Conservation (phyloP, 2,797 vertebrate species). For the Orientallactaga sibirica region DNA sequence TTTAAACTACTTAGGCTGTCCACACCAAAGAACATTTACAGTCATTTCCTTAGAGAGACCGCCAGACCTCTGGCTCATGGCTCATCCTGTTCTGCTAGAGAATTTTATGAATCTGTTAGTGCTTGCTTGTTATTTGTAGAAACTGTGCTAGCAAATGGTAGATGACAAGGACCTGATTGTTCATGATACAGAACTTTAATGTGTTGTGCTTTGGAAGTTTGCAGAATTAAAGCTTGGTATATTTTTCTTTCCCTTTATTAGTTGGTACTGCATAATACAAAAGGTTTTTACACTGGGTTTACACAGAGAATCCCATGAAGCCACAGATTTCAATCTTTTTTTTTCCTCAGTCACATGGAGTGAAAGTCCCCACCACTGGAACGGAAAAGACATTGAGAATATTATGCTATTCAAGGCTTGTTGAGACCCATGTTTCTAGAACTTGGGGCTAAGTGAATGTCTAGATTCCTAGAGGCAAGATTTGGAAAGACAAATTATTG, state of each 20-base stretch:
- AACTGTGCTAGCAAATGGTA: slow-evolving; percentile 65
- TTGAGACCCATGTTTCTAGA: slow-evolving; percentile 1
- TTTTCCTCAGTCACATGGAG: neutral
- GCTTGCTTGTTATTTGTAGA: slow-evolving; percentile 66
- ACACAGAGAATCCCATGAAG: slow-evolving; percentile 51
- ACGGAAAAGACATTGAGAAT: neutral
- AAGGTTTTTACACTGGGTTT: slow-evolving; percentile 58
- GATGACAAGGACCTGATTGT: slow-evolving; percentile 62
- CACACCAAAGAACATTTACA: slow-evolving; percentile 67
- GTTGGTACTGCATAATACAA: slow-evolving; percentile 37
- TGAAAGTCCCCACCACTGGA: slow-evolving; percentile 8
- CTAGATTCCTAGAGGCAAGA: slow-evolving; percentile 21
- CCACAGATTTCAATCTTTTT: slow-evolving; percentile 60
- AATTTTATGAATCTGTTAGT: slow-evolving; percentile 64
- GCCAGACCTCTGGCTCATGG: slow-evolving; percentile 27
- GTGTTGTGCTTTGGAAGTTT: slow-evolving; percentile 61
- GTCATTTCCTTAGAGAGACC: slow-evolving; percentile 64
- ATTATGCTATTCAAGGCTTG: neutral
- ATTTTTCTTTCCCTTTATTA: slow-evolving; percentile 52
- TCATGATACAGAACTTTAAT: slow-evolving; percentile 61
- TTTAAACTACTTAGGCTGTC: slow-evolving; percentile 75
- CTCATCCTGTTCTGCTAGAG: slow-evolving; percentile 31
- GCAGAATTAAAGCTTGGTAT: slow-evolving; percentile 43
- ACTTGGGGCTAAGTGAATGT: slow-evolving; percentile 35
- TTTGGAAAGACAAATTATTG: slow-evolving; percentile 50